Evolutionary conservation across 2,797 vertebrate species (phyloP).

Genomic region (Capromys pilorides): DNA sequence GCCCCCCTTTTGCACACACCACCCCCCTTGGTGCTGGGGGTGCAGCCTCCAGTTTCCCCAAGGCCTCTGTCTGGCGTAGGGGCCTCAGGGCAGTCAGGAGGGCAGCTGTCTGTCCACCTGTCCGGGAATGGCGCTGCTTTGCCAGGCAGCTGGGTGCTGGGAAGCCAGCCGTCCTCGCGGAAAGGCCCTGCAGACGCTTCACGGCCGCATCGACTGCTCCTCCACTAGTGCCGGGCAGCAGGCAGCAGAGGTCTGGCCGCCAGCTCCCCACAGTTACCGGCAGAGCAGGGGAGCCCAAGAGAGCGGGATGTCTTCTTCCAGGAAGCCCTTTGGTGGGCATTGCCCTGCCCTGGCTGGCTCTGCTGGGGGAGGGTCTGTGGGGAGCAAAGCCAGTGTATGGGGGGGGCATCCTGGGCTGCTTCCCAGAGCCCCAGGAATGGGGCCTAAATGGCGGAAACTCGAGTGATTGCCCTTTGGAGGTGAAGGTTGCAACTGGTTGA

Average conservation of each 20-base stretch:
- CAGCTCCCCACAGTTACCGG: background rate
- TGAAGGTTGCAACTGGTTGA: rapidly evolving
- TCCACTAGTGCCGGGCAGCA: background rate
- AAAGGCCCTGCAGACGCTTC: background rate
- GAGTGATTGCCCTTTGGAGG: background rate
- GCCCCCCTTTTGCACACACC: background rate
- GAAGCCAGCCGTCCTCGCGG: slow-evolving; percentile 49
- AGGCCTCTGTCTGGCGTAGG: background rate
- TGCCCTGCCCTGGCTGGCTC: background rate
- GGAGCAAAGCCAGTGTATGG: background rate
- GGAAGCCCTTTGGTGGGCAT: background rate
- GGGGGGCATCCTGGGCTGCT: background rate
- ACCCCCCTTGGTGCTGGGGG: background rate
- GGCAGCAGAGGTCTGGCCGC: background rate
- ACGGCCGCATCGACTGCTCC: background rate
- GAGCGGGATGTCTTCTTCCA: background rate
- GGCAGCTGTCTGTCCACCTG: background rate
- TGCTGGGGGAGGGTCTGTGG: background rate
- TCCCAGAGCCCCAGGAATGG: background rate
- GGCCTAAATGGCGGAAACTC: background rate
- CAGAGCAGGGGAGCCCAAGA: background rate
- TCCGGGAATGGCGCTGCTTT: background rate
- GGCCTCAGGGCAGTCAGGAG: background rate
- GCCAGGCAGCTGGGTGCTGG: slow-evolving; percentile 39
- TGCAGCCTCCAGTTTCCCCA: too few species aligned